Base-by-base conservation (phyloP, 1,140 invertebrate species). In the Acromyrmex charruanus region DNA sequence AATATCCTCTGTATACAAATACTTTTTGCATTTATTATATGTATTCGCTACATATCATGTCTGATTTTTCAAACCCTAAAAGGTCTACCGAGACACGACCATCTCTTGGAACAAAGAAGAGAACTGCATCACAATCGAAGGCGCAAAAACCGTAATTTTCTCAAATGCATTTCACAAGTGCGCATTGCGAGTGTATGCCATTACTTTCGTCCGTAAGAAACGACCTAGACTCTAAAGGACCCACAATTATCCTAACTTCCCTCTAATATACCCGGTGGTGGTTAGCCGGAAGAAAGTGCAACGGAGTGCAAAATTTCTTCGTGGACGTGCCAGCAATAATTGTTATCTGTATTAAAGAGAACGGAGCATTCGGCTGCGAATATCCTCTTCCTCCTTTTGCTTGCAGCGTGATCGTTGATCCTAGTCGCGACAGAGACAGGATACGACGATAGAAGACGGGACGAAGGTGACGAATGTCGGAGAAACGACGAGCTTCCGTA, bases 401-500 rank as follows among this genome's bases (percentile, higher is more conserved):
- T 58, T 21, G 53, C 58, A 18, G 49, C 10, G 44, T 25, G 16
- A 51, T 53, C 9, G 9, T 21, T 51, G 87, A 71, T 77, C 71
- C 18, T 14, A n/a, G 10, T 28, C 71, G 14, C 55, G 39, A n/a
- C 5, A 53, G 14, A 14, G 63, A 77, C 55, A n/a, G 59, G 18
- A 39, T 6, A 35, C 21, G 39, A 55, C 28, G 25, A 55, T 3
- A 16, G 39, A 35, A 51, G 12, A 21, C 5, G 58, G 28, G 7
- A 59, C 35, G 53, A 82, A 82, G 80, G 74, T 81, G 75, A 63
- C 58, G 49, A 75, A 77, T 72, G 87, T 85, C 77, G 82, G 39
- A 68, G 79, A 86, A 90, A 89, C 81, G 75, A 87, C 75, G 68
- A 39, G 85, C 86, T 89, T 72, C 75, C 65, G 65, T 86, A 80